Evolutionary conservation across 2,113 vertebrate species (phyloP), one percentile per base, ranked within the genome.

Genomic region (Myiopsitta monachus): DNA sequence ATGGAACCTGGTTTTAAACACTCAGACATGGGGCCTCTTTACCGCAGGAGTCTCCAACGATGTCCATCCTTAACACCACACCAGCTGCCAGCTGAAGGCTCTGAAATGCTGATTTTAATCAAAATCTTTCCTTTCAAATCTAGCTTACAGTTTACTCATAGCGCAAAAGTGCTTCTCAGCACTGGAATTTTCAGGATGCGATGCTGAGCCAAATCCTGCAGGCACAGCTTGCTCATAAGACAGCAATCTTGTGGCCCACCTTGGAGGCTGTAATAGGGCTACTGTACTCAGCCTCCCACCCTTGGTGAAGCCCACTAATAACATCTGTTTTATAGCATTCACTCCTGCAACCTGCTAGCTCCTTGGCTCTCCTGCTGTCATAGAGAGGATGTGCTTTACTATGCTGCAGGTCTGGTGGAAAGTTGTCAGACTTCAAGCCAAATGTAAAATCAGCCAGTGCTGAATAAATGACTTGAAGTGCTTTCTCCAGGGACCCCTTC

Each of bases 401-500:
- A 78, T 93, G 97, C 96, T 97, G 97, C 97, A 96, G 97, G 98
- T 98, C 97, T 97, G 96, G 96, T 97, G 97, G 98, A 98, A 98
- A 98, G 95, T 94, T 94, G 95, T 97, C 96, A 74, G 95, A 92
- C 91, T 96, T 94, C 85, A 93, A 96, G 98, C 98, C 98, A 98
- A 97, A 95, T 30, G 97, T 93, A 87, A 95, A 97, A 79, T 73
- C 95, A 95, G 96, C 95, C 97, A 98, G 83, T 83, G 17, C 94
- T 97, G 97, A 97, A 97, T 97, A 98, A 98, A 97, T 95, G 97
- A 94, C 97, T 97, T 96, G 92, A 98, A 98, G 96, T 93, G 87
- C 97, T 97, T 97, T 97, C 97, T 98, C 97, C 86, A 97, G 97
- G 97, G 98, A 97, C 95, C 94, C 93, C 88, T 97, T 97, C 97